phyloP scores from a whole-genome alignment of 2,888 invertebrate species.

The Nebria salina region DNA sequence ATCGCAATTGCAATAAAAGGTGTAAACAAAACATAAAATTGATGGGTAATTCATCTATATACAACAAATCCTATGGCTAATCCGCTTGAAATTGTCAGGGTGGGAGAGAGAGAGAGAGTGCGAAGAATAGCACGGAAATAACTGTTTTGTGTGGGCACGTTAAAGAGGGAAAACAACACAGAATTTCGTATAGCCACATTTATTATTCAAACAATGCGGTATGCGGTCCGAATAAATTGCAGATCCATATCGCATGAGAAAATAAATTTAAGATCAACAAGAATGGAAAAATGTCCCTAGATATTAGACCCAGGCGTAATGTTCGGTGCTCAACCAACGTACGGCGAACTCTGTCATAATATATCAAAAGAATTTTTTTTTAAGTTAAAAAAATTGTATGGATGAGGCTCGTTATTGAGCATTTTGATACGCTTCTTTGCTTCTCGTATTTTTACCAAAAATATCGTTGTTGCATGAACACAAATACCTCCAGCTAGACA shows the following conservation, averaged over 20 bases:
- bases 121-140: too few relatives aligned
- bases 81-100: too few relatives aligned
- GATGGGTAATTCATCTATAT: too few relatives aligned
- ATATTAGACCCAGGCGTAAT: constrained; percentile 18
- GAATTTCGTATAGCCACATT: constrained; percentile 34
- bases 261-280: constrained; percentile 44
- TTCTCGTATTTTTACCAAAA: too few relatives aligned
- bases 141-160: neutral
- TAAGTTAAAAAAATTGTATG: constrained; percentile 19
- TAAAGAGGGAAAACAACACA: constrained; percentile 8
- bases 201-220: constrained; percentile 43
- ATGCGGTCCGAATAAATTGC: constrained; percentile 42
- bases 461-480: too few relatives aligned
- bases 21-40: too few relatives aligned
- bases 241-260: constrained; percentile 42
- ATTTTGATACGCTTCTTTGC: neutral
- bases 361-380: constrained; percentile 26
- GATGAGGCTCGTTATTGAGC: constrained; percentile 39
- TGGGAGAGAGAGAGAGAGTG: too few relatives aligned
- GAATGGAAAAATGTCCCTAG: constrained; percentile 42
- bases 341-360: constrained; percentile 34
- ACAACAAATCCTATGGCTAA: too few relatives aligned
- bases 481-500: too few relatives aligned
- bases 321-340: neutral
- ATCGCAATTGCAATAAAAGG: too few relatives aligned